phyloP scores from a whole-genome alignment of 2,113 vertebrate genomes.

The Mola mola region DNA sequence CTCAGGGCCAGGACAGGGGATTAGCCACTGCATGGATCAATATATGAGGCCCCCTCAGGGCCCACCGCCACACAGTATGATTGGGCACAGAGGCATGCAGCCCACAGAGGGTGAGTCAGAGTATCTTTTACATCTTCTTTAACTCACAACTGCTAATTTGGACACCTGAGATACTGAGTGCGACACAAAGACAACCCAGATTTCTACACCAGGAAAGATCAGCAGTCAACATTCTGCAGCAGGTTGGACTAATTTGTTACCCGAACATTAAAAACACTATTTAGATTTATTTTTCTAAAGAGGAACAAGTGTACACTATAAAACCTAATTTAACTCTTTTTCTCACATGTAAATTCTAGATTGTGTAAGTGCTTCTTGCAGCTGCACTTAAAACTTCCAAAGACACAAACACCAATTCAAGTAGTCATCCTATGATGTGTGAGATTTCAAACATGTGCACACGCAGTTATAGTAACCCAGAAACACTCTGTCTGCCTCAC shows the following conservation, averaged over 20 bases:
- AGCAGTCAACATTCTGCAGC: no score
- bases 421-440: no score
- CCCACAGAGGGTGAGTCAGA: slow-evolving; percentile 75
- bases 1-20: slow-evolving; percentile 74
- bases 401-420: no score
- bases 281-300: no score
- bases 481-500: no score
- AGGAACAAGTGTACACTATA: not conserved
- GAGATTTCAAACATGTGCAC: no score
- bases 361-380: not conserved
- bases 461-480: no score
- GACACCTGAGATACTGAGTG: slow-evolving; percentile 31
- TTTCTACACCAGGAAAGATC: no score
- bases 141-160: slow-evolving; percentile 49
- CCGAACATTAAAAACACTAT: no score
- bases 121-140: slow-evolving; percentile 46
- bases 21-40: slow-evolving; percentile 86
- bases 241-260: no score
- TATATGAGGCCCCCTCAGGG: slow-evolving; percentile 87
- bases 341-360: not conserved
- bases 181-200: slow-evolving; percentile 6
- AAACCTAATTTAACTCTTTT: not conserved
- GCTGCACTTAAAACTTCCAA: not conserved
- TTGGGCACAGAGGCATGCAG: slow-evolving; percentile 80
- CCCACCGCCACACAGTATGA: slow-evolving; percentile 76